phyloP scores from a whole-genome alignment of 2,888 invertebrate genomes.

The Criorhina ranunculi region DNA sequence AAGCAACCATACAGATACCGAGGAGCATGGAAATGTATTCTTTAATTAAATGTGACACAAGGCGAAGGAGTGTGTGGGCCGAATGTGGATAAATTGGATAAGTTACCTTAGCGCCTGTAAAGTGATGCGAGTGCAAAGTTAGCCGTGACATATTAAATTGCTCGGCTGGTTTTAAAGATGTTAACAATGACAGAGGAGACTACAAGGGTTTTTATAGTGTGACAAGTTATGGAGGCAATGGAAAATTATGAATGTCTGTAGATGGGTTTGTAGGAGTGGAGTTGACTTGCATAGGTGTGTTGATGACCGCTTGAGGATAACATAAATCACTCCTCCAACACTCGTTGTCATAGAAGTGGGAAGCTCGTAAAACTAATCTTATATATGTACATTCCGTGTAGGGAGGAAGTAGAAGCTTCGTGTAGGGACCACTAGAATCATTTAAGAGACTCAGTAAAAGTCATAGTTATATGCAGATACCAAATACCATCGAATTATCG shows the following conservation, averaged over 20 bases:
- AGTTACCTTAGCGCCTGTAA: conserved; percentile 4
- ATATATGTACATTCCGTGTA: no score
- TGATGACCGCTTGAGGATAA: no score
- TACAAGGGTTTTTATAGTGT: not conserved
- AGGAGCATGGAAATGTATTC: conserved; percentile 15
- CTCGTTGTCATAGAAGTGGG: no score
- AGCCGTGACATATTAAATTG: conserved; percentile 14
- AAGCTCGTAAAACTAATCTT: no score
- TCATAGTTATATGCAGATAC: no score
- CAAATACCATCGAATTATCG: no score
- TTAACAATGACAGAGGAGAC: conserved; percentile 3
- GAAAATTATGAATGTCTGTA: not conserved
- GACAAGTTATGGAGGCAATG: not conserved
- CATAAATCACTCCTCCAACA: no score
- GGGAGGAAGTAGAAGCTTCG: no score
- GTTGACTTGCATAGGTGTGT: no score
- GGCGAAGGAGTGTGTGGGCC: conserved; percentile 18
- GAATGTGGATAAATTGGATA: conserved; percentile 2
- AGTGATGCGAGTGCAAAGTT: conserved; percentile 13
- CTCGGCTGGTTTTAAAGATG: conserved; percentile 1
- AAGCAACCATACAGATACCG: conserved; percentile 13
- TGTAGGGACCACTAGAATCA: no score
- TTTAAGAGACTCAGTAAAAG: no score
- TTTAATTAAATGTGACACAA: conserved; percentile 55
- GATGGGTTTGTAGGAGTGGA: no score